Conservation (phyloP, 2,888 invertebrate species). For the Lepidochitona cinerea region DNA sequence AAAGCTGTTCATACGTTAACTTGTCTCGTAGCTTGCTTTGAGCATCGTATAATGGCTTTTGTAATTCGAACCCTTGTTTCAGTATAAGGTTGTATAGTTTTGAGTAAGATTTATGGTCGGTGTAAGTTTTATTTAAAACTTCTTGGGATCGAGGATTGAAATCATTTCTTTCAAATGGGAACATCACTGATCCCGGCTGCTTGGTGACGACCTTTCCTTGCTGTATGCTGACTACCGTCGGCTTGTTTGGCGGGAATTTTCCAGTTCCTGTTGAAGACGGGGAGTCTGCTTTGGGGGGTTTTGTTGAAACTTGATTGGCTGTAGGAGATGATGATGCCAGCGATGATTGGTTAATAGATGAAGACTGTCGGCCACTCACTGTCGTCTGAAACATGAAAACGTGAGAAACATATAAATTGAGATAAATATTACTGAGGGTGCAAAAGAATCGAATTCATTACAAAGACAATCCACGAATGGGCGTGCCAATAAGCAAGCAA, state of each 20-base stretch:
- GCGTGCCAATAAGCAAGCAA: too few species aligned
- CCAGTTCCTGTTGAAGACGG: neutral
- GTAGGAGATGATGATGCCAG: neutral
- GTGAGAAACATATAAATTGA: too few species aligned
- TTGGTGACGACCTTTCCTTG: conserved; percentile 7
- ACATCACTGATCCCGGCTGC: conserved; percentile 6
- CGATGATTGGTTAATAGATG: neutral
- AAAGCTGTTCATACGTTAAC: conserved; percentile 58
- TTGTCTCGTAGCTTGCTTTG: conserved; percentile 55
- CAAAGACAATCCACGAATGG: too few species aligned
- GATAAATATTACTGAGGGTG: too few species aligned
- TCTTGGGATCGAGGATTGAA: conserved; percentile 51
- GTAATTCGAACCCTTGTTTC: conserved; percentile 53
- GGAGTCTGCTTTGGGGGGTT: neutral
- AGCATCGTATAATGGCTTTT: conserved; percentile 52
- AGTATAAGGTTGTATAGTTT: conserved; percentile 50
- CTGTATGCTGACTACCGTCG: neutral
- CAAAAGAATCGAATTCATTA: too few species aligned
- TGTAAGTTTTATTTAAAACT: conserved; percentile 50
- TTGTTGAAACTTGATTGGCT: neutral
- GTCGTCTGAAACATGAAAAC: neutral
- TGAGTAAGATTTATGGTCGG: conserved; percentile 49
- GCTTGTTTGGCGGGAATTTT: neutral
- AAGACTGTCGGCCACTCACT: neutral
- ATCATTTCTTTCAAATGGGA: conserved; percentile 37